Evolutionary conservation across 2,113 vertebrate genomes (phyloP).

Genomic region (human (Homo sapiens)): GRCh38 chr2:107014001-107014500

Average conservation of each 20-base stretch:
- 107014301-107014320: neutral
- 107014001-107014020: neutral
- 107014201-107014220: neutral
- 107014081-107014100: neutral
- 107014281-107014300: neutral
- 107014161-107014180: neutral
- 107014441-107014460: neutral
- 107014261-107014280: neutral
- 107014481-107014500: neutral
- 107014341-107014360: neutral
- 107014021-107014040: neutral
- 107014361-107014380: neutral
- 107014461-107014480: no score
- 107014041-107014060: neutral
- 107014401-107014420: neutral
- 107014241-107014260: neutral
- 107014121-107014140: neutral
- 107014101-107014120: neutral
- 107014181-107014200: neutral
- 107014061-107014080: neutral
- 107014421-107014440: neutral
- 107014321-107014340: neutral
- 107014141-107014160: neutral
- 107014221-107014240: no score
- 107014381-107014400: no score